Conservation (phyloP, 2,888 invertebrate species). For the Drosophila neoperkinsi region DNA sequence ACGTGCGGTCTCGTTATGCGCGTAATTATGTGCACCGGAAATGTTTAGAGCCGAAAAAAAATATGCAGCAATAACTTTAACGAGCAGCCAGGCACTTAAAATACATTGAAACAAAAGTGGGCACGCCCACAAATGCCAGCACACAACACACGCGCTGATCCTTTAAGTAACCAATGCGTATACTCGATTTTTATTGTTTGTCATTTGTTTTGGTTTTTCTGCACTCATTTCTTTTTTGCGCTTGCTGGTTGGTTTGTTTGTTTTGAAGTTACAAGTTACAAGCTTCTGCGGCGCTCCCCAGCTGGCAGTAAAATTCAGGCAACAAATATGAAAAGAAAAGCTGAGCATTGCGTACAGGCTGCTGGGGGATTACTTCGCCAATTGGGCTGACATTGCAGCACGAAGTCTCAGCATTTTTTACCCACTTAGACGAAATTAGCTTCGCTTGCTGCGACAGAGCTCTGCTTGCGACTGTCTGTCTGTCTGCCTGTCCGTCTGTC, state of each 20-base stretch:
- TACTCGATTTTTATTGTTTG: slow-evolving; percentile 78
- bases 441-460: slow-evolving; percentile 21
- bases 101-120: slow-evolving; percentile 27
- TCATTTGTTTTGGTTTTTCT: slow-evolving; percentile 59
- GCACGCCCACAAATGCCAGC: slow-evolving; percentile 16
- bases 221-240: slow-evolving; percentile 7
- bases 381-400: slow-evolving; percentile 64
- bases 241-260: slow-evolving; percentile 25
- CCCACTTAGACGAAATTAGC: slow-evolving; percentile 75
- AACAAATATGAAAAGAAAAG: slow-evolving; percentile 65
- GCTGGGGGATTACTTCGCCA: slow-evolving; percentile 37
- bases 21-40: slow-evolving; percentile 60
- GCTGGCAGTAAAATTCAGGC: slow-evolving; percentile 53
- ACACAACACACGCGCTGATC: slow-evolving; percentile 50
- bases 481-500: slow-evolving; percentile 10
- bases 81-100: slow-evolving; percentile 47
- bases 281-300: slow-evolving; percentile 37
- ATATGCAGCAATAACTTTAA: slow-evolving; percentile 69
- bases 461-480: neutral
- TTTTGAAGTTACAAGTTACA: slow-evolving; percentile 25
- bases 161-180: slow-evolving; percentile 74
- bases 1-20: slow-evolving; percentile 31
- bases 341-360: slow-evolving; percentile 40
- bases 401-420: slow-evolving; percentile 69
- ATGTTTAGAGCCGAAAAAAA: slow-evolving; percentile 58